Evolutionary conservation across 2,113 vertebrate species (phyloP), one percentile per base, ranked within the genome.

Genomic region (Paedocypris sp.): DNA sequence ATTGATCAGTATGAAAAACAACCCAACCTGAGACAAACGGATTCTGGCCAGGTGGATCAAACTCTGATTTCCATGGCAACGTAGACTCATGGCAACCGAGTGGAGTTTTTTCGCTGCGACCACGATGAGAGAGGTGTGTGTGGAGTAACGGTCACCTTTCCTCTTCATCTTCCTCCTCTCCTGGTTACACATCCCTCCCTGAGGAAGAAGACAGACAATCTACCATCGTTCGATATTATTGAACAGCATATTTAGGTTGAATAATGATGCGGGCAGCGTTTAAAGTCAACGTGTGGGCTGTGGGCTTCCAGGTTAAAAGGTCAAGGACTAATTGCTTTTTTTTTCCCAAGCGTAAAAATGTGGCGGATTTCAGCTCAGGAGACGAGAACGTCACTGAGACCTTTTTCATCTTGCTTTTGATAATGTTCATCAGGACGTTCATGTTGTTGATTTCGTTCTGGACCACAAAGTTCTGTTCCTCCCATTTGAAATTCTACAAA

Each of bases 371-470:
- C n/a, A n/a, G n/a, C n/a, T n/a, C n/a, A n/a, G n/a, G n/a, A 25
- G n/a, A 2, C 2, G 12, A 8, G 4, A 36, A 36, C 2, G n/a
- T 16, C 31, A 36, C 25, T 20, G 45, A 1, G 81, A 94, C 92
- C 91, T 93, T 91, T 8, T 86, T 84, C 80, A 88, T 86, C 72
- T 87, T 88, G 43, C 82, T 89, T 66, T 88, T 86, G 29, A 83
- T 85, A 29, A 88, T 84, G 32, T 88, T 90, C 62, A 93, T 86
- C 68, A 95, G 85, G 69, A 96, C 91, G 46, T 87, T 84, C 85
- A 91, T 88, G 45, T 92, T 97, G 83, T 91, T 92, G 78, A 97
- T 97, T 80, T 95, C 89, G 79, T 96, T 97, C 80, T 94, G 92
- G 33, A 96, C 90, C 22, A 97, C 92, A 4, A 90, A 94, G 73